phyloP scores from a whole-genome alignment of 2,888 invertebrate genomes.

The Julus scanicus region DNA sequence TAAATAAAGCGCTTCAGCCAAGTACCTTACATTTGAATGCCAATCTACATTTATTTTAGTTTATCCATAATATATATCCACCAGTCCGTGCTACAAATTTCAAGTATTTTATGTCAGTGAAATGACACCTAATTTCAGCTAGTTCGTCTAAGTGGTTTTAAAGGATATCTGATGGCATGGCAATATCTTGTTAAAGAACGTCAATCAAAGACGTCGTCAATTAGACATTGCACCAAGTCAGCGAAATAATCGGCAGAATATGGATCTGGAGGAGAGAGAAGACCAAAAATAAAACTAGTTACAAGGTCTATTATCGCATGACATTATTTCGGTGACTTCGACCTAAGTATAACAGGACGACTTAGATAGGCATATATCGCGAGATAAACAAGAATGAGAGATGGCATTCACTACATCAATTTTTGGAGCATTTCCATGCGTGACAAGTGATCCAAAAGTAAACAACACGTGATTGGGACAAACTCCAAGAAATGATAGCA shows the following conservation, averaged over 20 bases:
- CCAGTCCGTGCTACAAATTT: background rate
- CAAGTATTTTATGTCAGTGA: background rate
- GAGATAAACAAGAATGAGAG: background rate
- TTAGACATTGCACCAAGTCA: background rate
- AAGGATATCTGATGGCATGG: constrained; percentile 7
- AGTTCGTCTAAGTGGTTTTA: constrained; percentile 8
- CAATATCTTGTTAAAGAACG: background rate
- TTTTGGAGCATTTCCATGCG: background rate
- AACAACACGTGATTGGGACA: constrained; percentile 21
- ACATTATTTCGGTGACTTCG: constrained; percentile 6
- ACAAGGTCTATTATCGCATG: constrained; percentile 27
- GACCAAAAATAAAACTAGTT: constrained; percentile 30
- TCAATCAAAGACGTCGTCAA: background rate
- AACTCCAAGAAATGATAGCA: background rate
- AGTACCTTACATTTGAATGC: background rate
- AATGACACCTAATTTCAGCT: background rate
- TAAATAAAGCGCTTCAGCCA: too few species aligned
- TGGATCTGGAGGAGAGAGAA: background rate
- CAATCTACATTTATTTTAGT: background rate
- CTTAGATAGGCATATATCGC: background rate
- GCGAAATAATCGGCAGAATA: constrained; percentile 4
- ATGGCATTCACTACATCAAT: background rate
- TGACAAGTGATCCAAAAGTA: background rate
- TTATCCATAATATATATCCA: background rate
- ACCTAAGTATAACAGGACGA: background rate